Evolutionary conservation across 2,797 vertebrate species (phyloP).

Genomic region (Microctenopoma steveboyesi): DNA sequence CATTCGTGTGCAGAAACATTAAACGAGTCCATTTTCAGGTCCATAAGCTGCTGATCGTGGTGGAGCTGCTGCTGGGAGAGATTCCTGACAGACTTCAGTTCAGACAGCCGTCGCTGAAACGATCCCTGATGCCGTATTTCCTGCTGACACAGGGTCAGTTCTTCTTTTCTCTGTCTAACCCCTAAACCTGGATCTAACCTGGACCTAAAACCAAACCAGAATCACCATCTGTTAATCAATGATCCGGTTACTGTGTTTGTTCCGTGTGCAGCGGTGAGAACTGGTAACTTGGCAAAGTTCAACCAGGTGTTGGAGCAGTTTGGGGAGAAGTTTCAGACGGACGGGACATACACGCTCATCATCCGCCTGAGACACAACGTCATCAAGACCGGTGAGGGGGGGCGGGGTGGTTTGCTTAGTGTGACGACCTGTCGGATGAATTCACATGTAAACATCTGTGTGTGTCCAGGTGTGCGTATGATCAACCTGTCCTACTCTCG

Average conservation of each 20-base stretch:
- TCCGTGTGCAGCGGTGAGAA: slow-evolving; percentile 87
- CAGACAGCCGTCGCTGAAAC: slow-evolving; percentile 94
- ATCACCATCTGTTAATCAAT: no score
- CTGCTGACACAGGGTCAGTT: slow-evolving; percentile 93
- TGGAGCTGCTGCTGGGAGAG: slow-evolving; percentile 94
- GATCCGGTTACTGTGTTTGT: not conserved
- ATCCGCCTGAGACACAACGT: slow-evolving; percentile 97
- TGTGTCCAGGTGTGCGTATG: slow-evolving; percentile 91
- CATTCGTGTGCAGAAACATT: not conserved
- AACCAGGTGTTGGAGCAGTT: slow-evolving; percentile 96
- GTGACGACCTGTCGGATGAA: not conserved
- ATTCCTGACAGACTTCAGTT: slow-evolving; percentile 97
- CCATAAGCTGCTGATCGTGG: slow-evolving; percentile 96
- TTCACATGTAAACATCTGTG: not conserved
- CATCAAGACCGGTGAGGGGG: slow-evolving; percentile 92
- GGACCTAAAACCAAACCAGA: no score
- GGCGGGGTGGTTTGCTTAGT: not conserved
- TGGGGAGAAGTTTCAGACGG: slow-evolving; percentile 95
- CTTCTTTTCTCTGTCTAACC: no score
- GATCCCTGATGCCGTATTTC: slow-evolving; percentile 98
- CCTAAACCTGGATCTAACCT: no score
- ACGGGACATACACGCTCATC: slow-evolving; percentile 98
- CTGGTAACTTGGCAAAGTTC: slow-evolving; percentile 95
- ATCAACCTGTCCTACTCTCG: slow-evolving; percentile 98
- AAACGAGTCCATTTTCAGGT: slow-evolving; percentile 78